These are phyloP conservation scores for Rhagonycha fulva DNA, from an alignment of 2,888 invertebrate genomes.

Conservation along the genomic window DNA sequence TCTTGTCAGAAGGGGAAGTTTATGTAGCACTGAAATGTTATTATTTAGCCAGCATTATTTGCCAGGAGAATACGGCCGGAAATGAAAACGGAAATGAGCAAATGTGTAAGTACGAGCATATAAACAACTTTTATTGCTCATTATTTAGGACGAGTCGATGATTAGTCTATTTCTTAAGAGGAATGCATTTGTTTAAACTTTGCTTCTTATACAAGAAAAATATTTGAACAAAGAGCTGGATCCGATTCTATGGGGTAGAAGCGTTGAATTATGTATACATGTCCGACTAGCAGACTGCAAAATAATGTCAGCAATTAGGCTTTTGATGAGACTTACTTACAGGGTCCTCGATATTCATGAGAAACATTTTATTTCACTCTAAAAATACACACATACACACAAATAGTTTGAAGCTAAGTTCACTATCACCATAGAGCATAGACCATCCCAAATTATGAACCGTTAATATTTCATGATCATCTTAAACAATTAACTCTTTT, in stretches of 20 bases:
- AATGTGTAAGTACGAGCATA: background rate
- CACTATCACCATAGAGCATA: background rate
- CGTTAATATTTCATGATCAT: background rate
- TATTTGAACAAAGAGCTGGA: too few relatives aligned
- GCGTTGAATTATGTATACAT: background rate
- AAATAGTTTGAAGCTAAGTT: background rate
- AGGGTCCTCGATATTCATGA: background rate
- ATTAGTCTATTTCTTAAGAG: too few relatives aligned
- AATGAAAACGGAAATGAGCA: background rate
- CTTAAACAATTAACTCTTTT: background rate
- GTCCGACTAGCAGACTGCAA: background rate
- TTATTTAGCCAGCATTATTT: background rate
- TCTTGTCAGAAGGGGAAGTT: background rate
- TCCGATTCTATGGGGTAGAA: background rate
- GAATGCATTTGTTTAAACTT: too few relatives aligned
- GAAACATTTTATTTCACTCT: background rate
- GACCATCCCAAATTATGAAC: background rate
- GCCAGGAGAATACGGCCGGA: background rate
- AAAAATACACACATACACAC: background rate
- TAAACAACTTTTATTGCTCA: background rate
- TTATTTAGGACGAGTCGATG: background rate
- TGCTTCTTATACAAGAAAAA: too few relatives aligned
- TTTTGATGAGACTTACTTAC: background rate
- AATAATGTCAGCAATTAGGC: background rate
- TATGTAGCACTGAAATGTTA: background rate